Base-by-base conservation (phyloP, 2,113 vertebrate species). In the Paramisgurnus dabryanus region DNA sequence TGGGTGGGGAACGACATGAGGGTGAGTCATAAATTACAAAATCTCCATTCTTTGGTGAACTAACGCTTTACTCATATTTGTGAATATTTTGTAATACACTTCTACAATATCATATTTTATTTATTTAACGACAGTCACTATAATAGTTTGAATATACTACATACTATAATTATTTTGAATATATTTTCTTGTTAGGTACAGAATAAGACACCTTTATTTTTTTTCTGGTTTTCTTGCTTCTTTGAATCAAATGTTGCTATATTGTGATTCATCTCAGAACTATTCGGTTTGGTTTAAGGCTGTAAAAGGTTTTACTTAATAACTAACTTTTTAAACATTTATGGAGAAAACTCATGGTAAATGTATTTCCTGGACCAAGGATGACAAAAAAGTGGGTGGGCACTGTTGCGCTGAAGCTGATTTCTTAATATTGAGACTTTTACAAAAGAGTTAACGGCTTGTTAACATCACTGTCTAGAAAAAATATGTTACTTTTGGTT, bases 401-500 rank as follows among this genome's bases (percentile, higher is more conserved):
- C 17, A 71, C 1, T 6, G 34, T 12, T 57, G 53, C 17, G 10
- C 72, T 34, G 34, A 75, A 75, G 39, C 67, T 58, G 22, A 63
- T 40, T 53, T 70, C 43, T 50, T 50, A 3, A 53, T 40, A 73
- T 50, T 40, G 76, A 80, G 58, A 55, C 45, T 79, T 61, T 79
- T 17, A 79, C 65, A 65, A 84, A 41, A 75, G 41, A 72, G 73
- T 47, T 66, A 81, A 78, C 45, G 57, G 43, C 78, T 66, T 49
- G 67, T 79, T 10, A 70, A 79, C 17, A 47, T 63, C 15, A 13
- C 10, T 65, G 75, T 84, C 80, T 69, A 76, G 81, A 83, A 67
- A 58, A 55, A 80, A 34, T 76, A 11, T 60, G 58, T 47, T 45
- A 68, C 58, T 82, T 75, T 58, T 17, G 12, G 74, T 41, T 80